Evolutionary conservation across 30 jellyfish, hydroid and myxozoan genomes (phyloP).

Genomic region (Pseudorhiza aurosa): DNA sequence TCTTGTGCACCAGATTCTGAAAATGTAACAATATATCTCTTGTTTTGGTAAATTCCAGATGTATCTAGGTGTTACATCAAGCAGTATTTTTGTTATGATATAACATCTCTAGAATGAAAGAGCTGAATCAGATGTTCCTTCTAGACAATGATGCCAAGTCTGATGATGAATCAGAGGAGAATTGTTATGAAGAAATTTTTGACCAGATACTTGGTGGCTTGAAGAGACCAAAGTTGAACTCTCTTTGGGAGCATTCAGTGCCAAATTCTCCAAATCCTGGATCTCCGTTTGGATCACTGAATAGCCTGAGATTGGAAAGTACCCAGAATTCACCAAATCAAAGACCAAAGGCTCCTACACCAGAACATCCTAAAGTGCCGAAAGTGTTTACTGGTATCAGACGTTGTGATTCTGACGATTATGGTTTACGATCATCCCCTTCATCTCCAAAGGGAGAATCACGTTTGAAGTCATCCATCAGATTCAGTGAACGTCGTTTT

Average conservation of each 20-base stretch:
- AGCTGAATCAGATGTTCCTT: too few species aligned
- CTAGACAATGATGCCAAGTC: constrained; percentile 17
- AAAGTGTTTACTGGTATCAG: constrained; percentile 13
- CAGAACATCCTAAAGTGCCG: constrained; percentile 25
- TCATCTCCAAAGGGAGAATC: constrained; percentile 14
- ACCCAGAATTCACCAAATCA: neutral
- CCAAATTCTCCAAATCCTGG: constrained; percentile 48
- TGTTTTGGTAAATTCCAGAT: too few species aligned
- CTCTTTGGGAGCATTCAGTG: constrained; percentile 64
- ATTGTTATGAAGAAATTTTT: constrained; percentile 77
- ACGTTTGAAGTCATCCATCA: neutral
- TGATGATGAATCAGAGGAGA: constrained; percentile 24
- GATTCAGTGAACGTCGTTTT: constrained; percentile 42
- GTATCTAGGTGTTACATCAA: too few species aligned
- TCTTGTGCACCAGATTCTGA: neutral
- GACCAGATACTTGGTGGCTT: constrained; percentile 83
- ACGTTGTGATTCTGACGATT: constrained; percentile 45
- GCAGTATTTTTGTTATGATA: too few species aligned
- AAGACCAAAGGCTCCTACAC: constrained; percentile 22
- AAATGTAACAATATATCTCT: too few species aligned
- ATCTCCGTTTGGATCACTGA: neutral
- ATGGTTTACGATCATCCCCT: constrained; percentile 5
- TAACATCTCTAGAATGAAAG: too few species aligned
- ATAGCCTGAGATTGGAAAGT: neutral
- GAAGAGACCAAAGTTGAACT: constrained; percentile 42